Percentiles rank a stretch among this genome's conserved stretches.
Evolutionary conservation across 2,888 invertebrate genomes (phyloP).

Genomic region (Pyrochroa serraticornis): DNA sequence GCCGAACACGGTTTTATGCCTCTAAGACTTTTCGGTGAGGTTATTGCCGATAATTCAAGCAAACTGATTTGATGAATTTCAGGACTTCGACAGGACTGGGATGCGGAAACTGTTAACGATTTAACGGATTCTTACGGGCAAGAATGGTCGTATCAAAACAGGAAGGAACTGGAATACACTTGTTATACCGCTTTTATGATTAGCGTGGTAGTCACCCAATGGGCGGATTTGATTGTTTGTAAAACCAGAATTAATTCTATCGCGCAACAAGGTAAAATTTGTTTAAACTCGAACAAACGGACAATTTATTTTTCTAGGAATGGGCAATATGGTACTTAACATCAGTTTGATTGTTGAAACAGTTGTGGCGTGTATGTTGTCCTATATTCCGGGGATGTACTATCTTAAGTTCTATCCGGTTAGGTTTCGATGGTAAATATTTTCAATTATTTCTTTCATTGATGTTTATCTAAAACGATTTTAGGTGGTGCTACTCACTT

Average conservation of each 20-base stretch:
- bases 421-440: conserved; percentile 66
- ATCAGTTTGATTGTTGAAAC: conserved; percentile 68
- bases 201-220: conserved; percentile 79
- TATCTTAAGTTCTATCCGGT: conserved; percentile 72
- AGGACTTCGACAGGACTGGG: conserved; percentile 76
- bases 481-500: conserved; percentile 62
- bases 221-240: conserved; percentile 80
- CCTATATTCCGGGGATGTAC: conserved; percentile 70
- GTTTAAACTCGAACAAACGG: background rate
- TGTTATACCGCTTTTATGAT: conserved; percentile 86
- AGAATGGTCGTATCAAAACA: conserved; percentile 73
- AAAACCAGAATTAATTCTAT: conserved; percentile 80
- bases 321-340: conserved; percentile 72
- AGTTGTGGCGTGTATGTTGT: conserved; percentile 68
- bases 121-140: conserved; percentile 81
- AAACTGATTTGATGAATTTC: background rate
- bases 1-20: conserved; percentile 85
- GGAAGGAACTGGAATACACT: conserved; percentile 76
- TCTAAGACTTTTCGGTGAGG: conserved; percentile 59
- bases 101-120: conserved; percentile 67
- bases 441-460: no score
- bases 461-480: conserved; percentile 18
- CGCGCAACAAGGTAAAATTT: conserved; percentile 66
- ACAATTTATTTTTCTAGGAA: conserved; percentile 52
- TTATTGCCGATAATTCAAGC: no score